phyloP scores from a whole-genome alignment of 2,113 vertebrate species.

The Saiga tatarica region DNA sequence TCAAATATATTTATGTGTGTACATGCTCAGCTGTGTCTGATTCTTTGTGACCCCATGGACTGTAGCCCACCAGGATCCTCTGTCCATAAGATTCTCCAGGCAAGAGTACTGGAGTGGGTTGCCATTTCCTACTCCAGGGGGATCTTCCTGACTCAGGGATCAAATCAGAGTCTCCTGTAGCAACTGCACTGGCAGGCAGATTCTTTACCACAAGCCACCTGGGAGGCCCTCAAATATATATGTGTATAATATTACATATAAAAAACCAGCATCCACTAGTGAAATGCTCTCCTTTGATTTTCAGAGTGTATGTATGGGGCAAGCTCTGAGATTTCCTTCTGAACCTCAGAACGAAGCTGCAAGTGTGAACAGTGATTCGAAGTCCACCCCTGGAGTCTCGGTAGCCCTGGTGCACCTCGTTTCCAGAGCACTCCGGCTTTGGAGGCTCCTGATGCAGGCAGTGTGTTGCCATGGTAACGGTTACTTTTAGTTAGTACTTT shows the following conservation, averaged over 20 bases:
- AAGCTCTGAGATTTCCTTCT: neutral
- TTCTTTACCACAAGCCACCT: neutral
- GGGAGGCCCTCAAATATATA: neutral
- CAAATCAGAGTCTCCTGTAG: neutral
- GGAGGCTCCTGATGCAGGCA: conserved; percentile 12
- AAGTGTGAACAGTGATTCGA: neutral
- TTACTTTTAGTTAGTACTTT: conserved; percentile 73
- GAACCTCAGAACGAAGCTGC: neutral
- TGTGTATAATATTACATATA: neutral
- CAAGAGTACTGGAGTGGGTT: neutral
- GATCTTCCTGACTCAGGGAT: neutral
- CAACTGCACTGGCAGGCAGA: neutral
- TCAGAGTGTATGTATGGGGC: neutral
- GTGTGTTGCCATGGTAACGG: conserved; percentile 77
- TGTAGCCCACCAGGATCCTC: neutral
- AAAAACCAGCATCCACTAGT: neutral
- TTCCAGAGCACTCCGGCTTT: conserved; percentile 31
- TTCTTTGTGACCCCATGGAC: neutral
- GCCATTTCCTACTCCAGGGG: neutral
- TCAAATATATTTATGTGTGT: neutral
- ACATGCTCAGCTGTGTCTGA: neutral
- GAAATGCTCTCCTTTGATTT: neutral
- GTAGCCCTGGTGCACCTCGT: neutral
- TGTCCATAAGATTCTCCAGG: neutral
- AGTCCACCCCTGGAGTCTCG: neutral